Percentiles rank a stretch among this genome's conserved stretches.
phyloP scores from a whole-genome alignment of 2,888 invertebrate genomes.

The Acronicta aceris region DNA sequence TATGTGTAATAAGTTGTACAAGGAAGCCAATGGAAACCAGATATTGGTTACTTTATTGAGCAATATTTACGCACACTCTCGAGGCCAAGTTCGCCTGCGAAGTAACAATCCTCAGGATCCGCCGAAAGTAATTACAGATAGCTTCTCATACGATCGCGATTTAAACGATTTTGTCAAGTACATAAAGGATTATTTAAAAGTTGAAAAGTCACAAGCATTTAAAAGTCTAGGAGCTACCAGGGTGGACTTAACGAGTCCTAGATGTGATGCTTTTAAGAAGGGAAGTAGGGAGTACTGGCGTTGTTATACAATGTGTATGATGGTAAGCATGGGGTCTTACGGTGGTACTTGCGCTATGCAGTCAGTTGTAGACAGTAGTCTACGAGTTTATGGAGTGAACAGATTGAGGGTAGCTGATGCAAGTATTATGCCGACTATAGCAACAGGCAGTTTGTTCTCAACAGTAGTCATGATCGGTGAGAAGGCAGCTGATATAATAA shows the following conservation, averaged over 20 bases:
- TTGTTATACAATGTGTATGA: slow-evolving; percentile 70
- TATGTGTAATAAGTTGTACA: slow-evolving; percentile 44
- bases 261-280: slow-evolving; percentile 35
- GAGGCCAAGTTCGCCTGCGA: slow-evolving; percentile 58
- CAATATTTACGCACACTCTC: slow-evolving; percentile 57
- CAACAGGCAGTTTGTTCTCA: slow-evolving; percentile 1
- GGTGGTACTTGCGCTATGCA: slow-evolving; percentile 93
- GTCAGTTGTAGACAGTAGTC: slow-evolving; percentile 90
- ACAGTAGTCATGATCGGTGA: slow-evolving; percentile 35
- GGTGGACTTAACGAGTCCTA: slow-evolving; percentile 40
- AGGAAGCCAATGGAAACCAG: slow-evolving; percentile 34
- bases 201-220: slow-evolving; percentile 64
- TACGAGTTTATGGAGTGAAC: slow-evolving; percentile 67
- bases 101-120: slow-evolving; percentile 58
- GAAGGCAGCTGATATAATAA: slow-evolving; percentile 43
- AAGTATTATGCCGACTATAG: slow-evolving; percentile 78
- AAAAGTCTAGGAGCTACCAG: slow-evolving; percentile 54
- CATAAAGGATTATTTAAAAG: slow-evolving; percentile 56
- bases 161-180: slow-evolving; percentile 59
- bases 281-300: slow-evolving; percentile 56
- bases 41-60: slow-evolving; percentile 43
- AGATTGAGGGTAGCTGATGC: slow-evolving; percentile 63
- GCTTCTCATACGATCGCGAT: slow-evolving; percentile 58
- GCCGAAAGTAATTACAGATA: slow-evolving; percentile 55
- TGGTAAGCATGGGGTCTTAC: slow-evolving; percentile 91